phyloP scores from a whole-genome alignment of 2,113 vertebrate species.

The Nettapus auritus region DNA sequence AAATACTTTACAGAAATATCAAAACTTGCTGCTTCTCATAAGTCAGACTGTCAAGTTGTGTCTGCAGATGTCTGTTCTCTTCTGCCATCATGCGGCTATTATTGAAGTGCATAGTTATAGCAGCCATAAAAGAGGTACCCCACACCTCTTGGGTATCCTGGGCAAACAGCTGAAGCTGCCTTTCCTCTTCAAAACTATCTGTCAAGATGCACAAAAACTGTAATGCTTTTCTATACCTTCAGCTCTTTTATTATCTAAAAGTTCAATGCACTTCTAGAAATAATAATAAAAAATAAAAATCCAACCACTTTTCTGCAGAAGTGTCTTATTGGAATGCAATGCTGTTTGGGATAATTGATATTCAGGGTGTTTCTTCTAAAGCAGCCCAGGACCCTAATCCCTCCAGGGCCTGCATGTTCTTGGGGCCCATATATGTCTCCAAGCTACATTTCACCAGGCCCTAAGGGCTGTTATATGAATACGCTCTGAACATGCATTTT shows the following conservation, averaged over 20 bases:
- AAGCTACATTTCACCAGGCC: not conserved
- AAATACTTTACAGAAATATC: not conserved
- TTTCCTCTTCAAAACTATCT: not conserved
- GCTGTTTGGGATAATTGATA: not conserved
- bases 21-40: not conserved
- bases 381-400: not conserved
- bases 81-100: conserved; percentile 45
- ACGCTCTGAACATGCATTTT: not conserved
- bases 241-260: not conserved
- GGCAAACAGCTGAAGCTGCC: not conserved
- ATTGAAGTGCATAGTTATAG: not conserved
- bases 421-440: not conserved
- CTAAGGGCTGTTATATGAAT: not conserved
- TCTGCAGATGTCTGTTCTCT: conserved; percentile 24
- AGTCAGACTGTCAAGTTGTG: not conserved
- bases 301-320: not conserved
- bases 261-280: not conserved
- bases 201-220: not conserved
- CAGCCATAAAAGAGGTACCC: not conserved
- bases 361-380: not conserved
- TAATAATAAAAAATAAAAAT: not conserved
- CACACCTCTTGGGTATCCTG: rapidly evolving
- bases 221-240: not conserved
- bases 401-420: not conserved
- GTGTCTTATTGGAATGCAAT: not conserved